Evolutionary conservation across 2,113 vertebrate species (phyloP).

Genomic region (Elaphurus davidianus): DNA sequence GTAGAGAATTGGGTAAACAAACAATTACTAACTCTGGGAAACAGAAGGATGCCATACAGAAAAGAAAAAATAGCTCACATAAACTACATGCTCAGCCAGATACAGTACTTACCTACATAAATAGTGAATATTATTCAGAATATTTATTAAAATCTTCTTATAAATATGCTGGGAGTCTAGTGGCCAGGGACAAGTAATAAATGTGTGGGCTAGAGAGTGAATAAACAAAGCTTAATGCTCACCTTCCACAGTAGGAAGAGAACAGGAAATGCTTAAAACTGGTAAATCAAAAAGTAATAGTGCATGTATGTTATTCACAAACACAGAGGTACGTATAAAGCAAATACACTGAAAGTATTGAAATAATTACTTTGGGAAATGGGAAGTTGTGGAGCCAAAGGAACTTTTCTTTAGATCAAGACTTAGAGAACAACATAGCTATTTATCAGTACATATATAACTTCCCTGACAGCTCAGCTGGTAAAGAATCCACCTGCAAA

Average conservation of each 20-base stretch:
- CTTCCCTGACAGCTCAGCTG: background rate
- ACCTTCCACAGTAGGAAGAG: background rate
- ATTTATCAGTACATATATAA: background rate
- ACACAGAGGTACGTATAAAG: background rate
- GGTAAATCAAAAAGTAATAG: background rate
- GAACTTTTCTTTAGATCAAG: background rate
- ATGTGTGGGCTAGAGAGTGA: background rate
- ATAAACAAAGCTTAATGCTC: background rate
- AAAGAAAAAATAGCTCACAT: background rate
- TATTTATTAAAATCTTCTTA: background rate
- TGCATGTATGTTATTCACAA: background rate
- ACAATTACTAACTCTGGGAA: background rate
- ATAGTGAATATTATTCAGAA: background rate
- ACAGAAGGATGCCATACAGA: background rate
- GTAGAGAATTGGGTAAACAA: background rate
- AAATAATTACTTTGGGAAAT: background rate
- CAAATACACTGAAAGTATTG: background rate
- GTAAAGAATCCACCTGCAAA: background rate
- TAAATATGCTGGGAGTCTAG: background rate
- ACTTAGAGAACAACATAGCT: background rate
- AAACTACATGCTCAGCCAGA: background rate
- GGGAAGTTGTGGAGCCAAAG: background rate
- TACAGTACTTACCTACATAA: background rate
- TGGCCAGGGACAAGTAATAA: background rate
- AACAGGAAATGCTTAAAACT: background rate